Conservation (phyloP, 2,888 invertebrate species). For the Notodromas monacha region DNA sequence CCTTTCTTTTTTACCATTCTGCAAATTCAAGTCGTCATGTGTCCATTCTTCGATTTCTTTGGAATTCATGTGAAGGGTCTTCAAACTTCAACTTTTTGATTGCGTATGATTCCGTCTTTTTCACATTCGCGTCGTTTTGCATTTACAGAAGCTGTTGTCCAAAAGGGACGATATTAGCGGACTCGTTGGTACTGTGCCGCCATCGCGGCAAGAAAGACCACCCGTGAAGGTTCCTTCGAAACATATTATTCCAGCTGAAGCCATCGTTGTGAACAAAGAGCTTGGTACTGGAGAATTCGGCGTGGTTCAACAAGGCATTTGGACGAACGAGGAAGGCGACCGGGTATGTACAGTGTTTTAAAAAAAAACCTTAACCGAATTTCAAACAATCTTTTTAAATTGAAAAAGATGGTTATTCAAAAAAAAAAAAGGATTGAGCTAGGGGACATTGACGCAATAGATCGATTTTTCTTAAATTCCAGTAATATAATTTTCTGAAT, state of each 20-base stretch:
- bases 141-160: constrained; percentile 25
- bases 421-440: too few species aligned
- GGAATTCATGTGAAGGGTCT: too few species aligned
- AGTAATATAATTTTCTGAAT: too few species aligned
- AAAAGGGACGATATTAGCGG: constrained; percentile 20
- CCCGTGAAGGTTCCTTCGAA: constrained; percentile 34
- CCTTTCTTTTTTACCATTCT: too few species aligned
- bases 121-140: too few species aligned
- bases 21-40: too few species aligned
- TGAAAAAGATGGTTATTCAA: too few species aligned
- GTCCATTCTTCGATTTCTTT: too few species aligned
- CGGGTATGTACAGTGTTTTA: constrained; percentile 26
- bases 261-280: constrained; percentile 70
- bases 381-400: too few species aligned
- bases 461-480: background rate
- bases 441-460: background rate
- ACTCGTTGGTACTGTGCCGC: background rate
- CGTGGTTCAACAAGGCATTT: constrained; percentile 83
- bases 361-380: background rate
- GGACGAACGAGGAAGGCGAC: constrained; percentile 65
- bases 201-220: constrained; percentile 11
- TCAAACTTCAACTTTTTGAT: too few species aligned
- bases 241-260: constrained; percentile 60
- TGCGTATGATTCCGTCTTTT: too few species aligned
- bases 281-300: constrained; percentile 92